These are phyloP conservation scores for Epizoanthus fatuus DNA, from an alignment of 92 coral and sea anemone species.

Conservation along the genomic window DNA sequence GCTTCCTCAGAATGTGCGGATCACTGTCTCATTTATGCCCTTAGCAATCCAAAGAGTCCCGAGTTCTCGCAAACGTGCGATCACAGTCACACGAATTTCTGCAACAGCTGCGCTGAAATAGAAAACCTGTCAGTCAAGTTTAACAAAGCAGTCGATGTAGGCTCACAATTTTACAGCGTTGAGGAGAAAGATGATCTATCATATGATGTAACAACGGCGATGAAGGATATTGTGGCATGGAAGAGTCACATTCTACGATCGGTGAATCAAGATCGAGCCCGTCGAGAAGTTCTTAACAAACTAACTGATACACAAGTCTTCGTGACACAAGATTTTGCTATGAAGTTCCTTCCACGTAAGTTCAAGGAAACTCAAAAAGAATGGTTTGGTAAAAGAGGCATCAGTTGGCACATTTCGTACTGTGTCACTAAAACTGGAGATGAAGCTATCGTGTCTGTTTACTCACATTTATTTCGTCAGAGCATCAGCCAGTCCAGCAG, in stretches of 20 bases:
- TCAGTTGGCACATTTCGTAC: constrained; percentile 61
- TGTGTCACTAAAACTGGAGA: constrained; percentile 38
- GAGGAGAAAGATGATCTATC: constrained; percentile 63
- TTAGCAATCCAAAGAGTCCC: constrained; percentile 64
- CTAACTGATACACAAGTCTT: constrained; percentile 42
- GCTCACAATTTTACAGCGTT: constrained; percentile 46
- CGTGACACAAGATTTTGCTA: constrained; percentile 65
- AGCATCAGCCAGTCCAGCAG: constrained; percentile 59
- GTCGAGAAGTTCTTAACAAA: constrained; percentile 51
- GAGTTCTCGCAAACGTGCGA: constrained; percentile 56
- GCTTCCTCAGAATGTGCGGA: constrained; percentile 66
- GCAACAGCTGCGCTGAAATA: constrained; percentile 50
- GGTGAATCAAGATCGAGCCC: constrained; percentile 53
- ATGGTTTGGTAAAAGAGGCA: constrained; percentile 62
- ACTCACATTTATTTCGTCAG: constrained; percentile 61
- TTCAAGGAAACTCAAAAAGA: constrained; percentile 63
- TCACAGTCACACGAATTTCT: constrained; percentile 58
- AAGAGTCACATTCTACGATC: constrained; percentile 68
- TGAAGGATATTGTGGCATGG: constrained; percentile 63
- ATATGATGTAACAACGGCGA: constrained; percentile 45
- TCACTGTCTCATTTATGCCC: constrained; percentile 66
- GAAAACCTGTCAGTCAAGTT: constrained; percentile 43
- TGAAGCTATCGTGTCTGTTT: constrained; percentile 45
- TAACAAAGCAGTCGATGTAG: constrained; percentile 48
- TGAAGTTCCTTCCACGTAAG: constrained; percentile 55